These are phyloP conservation scores for Leptopilina syphax DNA, from an alignment of 2,888 invertebrate species.

Conservation along the genomic window DNA sequence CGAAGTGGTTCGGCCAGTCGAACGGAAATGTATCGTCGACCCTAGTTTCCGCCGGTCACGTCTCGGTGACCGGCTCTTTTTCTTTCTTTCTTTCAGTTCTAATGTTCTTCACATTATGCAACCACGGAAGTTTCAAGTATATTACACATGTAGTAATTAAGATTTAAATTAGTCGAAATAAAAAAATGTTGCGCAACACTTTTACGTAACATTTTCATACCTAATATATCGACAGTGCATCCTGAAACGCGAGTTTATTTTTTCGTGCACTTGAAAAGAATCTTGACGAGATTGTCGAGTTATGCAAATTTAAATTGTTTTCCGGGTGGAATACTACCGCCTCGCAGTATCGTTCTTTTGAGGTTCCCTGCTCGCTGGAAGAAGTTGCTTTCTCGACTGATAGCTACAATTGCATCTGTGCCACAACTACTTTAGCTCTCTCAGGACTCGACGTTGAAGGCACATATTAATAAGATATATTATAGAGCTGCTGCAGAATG, in stretches of 20 bases:
- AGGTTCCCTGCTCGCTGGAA: neutral
- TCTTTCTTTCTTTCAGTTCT: conserved; percentile 56
- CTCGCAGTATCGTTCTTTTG: conserved; percentile 1
- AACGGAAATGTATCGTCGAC: conserved; percentile 68
- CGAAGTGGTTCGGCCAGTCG: conserved; percentile 59
- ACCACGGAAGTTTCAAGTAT: conserved; percentile 46
- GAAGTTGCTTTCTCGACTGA: conserved; percentile 31
- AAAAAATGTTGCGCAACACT: no score
- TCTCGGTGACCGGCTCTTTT: conserved; percentile 62
- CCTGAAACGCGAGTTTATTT: neutral
- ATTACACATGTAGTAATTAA: neutral
- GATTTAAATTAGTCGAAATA: neutral
- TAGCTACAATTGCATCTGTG: conserved; percentile 39
- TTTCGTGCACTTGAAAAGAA: neutral
- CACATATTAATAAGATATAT: conserved; percentile 40
- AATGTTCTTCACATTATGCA: conserved; percentile 41
- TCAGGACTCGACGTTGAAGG: conserved; percentile 35
- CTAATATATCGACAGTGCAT: neutral
- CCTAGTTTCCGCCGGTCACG: conserved; percentile 70
- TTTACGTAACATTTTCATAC: no score
- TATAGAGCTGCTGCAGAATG: conserved; percentile 13
- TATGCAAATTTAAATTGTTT: conserved; percentile 33
- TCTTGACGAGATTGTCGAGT: conserved; percentile 2
- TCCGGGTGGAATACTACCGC: conserved; percentile 5
- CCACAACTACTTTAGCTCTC: conserved; percentile 37